Conservation (phyloP, 2,797 vertebrate species). For the Chelidonichthys spinosus region DNA sequence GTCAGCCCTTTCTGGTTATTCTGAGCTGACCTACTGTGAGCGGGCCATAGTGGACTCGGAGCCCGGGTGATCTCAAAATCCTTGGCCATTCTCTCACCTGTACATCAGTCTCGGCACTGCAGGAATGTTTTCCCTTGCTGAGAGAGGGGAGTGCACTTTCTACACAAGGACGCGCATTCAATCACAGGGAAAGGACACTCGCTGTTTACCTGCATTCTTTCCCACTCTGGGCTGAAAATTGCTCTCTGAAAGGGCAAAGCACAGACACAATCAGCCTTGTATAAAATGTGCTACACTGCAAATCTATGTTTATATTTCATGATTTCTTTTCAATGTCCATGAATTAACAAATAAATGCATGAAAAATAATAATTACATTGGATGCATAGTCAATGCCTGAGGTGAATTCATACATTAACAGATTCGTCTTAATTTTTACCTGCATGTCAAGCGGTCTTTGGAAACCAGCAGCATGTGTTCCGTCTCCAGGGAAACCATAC, state of each 20-base stretch:
- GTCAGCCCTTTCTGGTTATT: constrained; percentile 75
- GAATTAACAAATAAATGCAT: constrained; percentile 7
- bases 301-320: neutral
- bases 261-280: constrained; percentile 18
- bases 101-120: constrained; percentile 56
- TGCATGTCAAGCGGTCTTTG: constrained; percentile 45
- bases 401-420: constrained; percentile 18
- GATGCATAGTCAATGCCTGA: constrained; percentile 3
- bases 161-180: constrained; percentile 73
- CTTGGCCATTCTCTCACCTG: constrained; percentile 73
- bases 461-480: constrained; percentile 45
- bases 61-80: constrained; percentile 71
- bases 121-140: constrained; percentile 52
- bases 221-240: constrained; percentile 31
- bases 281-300: neutral
- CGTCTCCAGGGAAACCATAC: constrained; percentile 70
- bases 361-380: neutral
- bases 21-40: constrained; percentile 76
- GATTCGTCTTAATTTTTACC: constrained; percentile 34
- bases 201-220: constrained; percentile 44
- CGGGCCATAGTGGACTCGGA: constrained; percentile 65
- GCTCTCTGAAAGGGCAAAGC: constrained; percentile 29
- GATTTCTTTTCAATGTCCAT: neutral
- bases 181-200: constrained; percentile 63
- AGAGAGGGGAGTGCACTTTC: constrained; percentile 47